Evolutionary conservation across 2,888 invertebrate species (phyloP), one percentile per base, ranked within the genome.

Genomic region (Noctua comes): DNA sequence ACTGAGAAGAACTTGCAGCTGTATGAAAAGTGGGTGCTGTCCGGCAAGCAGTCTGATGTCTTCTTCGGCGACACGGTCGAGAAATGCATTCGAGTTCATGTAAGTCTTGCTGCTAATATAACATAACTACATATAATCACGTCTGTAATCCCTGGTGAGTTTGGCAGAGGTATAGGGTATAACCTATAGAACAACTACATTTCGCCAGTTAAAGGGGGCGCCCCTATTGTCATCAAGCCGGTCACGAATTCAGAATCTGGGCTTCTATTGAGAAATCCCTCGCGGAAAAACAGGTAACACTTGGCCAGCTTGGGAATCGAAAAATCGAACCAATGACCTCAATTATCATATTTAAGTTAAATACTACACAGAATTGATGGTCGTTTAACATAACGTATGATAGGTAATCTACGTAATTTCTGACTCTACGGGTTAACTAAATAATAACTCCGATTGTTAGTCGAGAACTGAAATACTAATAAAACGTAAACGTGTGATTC

Each of bases 1-100:
- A 99, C 99, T 0, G 99, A 99, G 91, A 98, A 98, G 87, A 99
- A 99, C 95, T 96, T 99, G 48, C 98, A 98, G 89, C 96, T 99
- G 21, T 99, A 99, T 92, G 99, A 99, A 92, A 98, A 99, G 90
- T 99, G 99, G 99, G 99, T 99, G 54, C 96, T 99, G 4, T 99
- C 99, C 51, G 99, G 99, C 1, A 99, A 99, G 94, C 99, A 99
- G 92, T 98, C 99, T 0, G 99, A 99, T 91, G 98, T 99, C 8
- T 99, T 99, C 97, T 99, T 99, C 91, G 99, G 99, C 1, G 99
- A 99, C 92, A 98, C 98, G 46, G 99, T 99, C 1, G 99, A 99
- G 89, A 98, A 98, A 91, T 99, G 99, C 95, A 98, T 98, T 40
- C 97, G 99, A 86, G 98, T 99, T 77, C 97, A 97, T 89, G 97